A percentile compares a stretch with the other conserved stretches of the same genome.
Conservation (phyloP, 2,113 vertebrate genomes). For the Drymodes brunneopygia region DNA sequence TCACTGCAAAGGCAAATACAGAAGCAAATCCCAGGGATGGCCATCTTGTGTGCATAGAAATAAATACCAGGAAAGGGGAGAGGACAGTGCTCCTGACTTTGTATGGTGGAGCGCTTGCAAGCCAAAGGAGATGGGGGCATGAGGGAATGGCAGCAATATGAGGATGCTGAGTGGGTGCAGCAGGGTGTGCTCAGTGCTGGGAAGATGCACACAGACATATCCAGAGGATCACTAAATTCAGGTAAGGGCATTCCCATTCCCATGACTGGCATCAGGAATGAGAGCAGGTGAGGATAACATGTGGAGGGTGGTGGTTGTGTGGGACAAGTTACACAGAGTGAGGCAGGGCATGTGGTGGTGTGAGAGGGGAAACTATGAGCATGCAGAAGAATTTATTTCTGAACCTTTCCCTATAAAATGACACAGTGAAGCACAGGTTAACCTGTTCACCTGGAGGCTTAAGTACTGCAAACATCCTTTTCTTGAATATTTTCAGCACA, state of each 20-base stretch:
- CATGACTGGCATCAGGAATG: neutral
- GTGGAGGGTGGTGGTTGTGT: neutral
- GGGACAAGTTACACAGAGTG: neutral
- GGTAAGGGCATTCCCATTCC: neutral
- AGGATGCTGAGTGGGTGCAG: neutral
- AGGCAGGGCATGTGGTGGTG: neutral
- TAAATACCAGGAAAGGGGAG: neutral
- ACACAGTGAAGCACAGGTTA: neutral
- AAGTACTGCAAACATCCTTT: neutral
- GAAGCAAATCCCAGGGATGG: neutral
- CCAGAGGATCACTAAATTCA: neutral
- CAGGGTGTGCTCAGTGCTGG: neutral
- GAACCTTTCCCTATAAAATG: neutral
- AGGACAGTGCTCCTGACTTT: neutral
- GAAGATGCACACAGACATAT: neutral
- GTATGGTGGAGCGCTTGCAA: neutral
- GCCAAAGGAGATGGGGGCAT: neutral
- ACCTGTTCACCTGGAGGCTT: neutral
- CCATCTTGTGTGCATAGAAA: neutral
- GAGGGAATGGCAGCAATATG: neutral
- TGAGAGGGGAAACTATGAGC: neutral
- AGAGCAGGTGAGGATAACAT: fast-evolving
- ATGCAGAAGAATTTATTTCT: neutral
- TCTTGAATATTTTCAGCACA: neutral
- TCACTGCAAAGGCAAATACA: neutral